These are phyloP conservation scores for Sphyrna mokarran DNA, from an alignment of 2,113 vertebrate genomes.

Conservation along the genomic window DNA sequence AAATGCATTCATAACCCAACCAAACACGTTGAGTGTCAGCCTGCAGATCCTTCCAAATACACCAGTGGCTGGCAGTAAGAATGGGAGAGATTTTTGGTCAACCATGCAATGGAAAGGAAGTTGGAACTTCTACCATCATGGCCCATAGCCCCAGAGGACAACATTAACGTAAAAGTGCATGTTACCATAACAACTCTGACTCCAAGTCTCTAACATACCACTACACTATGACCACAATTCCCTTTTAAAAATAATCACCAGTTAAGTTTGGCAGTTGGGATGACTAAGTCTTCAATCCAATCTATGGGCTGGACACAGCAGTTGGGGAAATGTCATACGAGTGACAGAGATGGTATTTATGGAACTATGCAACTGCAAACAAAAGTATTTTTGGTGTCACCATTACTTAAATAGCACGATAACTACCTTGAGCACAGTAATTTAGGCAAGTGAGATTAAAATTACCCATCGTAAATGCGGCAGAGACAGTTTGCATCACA, in stretches of 20 bases:
- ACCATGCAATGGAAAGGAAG: neutral
- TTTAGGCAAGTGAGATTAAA: neutral
- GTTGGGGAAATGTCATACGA: neutral
- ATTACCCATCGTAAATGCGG: neutral
- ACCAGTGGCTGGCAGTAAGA: neutral
- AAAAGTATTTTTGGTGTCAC: neutral
- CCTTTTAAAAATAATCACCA: neutral
- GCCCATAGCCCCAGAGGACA: neutral
- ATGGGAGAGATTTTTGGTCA: neutral
- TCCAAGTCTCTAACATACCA: neutral
- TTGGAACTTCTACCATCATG: neutral
- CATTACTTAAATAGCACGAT: neutral
- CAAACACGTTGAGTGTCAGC: neutral
- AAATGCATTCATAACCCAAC: neutral
- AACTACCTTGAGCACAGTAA: neutral
- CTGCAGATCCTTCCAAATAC: neutral
- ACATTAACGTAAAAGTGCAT: neutral
- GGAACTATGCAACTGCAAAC: neutral
- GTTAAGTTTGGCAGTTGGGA: neutral
- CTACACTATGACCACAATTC: neutral
- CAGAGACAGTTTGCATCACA: neutral
- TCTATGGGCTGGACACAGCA: no score
- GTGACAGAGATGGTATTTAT: neutral
- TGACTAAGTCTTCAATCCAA: neutral
- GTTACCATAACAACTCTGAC: neutral